phyloP scores from a whole-genome alignment of 2,113 vertebrate genomes.

The Phodopus roborovskii region DNA sequence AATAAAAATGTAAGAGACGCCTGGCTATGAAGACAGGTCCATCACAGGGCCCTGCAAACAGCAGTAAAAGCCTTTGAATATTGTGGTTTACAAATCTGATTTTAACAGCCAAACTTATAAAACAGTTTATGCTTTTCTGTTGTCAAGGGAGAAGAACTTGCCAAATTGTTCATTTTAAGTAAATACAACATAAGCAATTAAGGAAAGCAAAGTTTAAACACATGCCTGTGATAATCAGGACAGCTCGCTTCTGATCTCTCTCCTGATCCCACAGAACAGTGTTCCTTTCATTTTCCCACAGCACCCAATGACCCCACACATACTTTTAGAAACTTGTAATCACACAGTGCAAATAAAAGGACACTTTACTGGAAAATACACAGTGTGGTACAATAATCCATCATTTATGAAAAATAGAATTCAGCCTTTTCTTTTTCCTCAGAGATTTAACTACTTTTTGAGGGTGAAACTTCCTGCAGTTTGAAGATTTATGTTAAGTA shows the following conservation, averaged over 20 bases:
- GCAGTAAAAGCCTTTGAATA: slow-evolving; percentile 82
- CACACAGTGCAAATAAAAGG: slow-evolving; percentile 89
- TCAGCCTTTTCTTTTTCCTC: slow-evolving; percentile 85
- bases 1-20: slow-evolving; percentile 77
- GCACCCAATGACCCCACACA: slow-evolving; percentile 91
- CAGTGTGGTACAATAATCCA: slow-evolving; percentile 88
- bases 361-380: slow-evolving; percentile 91
- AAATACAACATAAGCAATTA: slow-evolving; percentile 92
- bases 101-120: slow-evolving; percentile 91
- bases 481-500: slow-evolving; percentile 87
- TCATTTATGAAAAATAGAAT: slow-evolving; percentile 89
- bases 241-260: slow-evolving; percentile 92
- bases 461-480: slow-evolving; percentile 84
- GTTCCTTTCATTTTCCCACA: slow-evolving; percentile 90
- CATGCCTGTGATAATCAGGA: slow-evolving; percentile 89
- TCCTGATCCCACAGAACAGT: slow-evolving; percentile 88
- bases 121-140: slow-evolving; percentile 88
- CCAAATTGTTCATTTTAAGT: slow-evolving; percentile 92
- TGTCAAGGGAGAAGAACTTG: slow-evolving; percentile 90
- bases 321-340: slow-evolving; percentile 92
- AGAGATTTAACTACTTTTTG: slow-evolving; percentile 86
- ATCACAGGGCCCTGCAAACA: slow-evolving; percentile 77
- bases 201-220: slow-evolving; percentile 91
- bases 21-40: slow-evolving; percentile 73
- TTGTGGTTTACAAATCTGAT: slow-evolving; percentile 87